A percentile compares a stretch with the other conserved stretches of the same genome.
These are phyloP conservation scores for Pseudonaja textilis DNA, from an alignment of 2,113 vertebrate species.

Conservation along the genomic window DNA sequence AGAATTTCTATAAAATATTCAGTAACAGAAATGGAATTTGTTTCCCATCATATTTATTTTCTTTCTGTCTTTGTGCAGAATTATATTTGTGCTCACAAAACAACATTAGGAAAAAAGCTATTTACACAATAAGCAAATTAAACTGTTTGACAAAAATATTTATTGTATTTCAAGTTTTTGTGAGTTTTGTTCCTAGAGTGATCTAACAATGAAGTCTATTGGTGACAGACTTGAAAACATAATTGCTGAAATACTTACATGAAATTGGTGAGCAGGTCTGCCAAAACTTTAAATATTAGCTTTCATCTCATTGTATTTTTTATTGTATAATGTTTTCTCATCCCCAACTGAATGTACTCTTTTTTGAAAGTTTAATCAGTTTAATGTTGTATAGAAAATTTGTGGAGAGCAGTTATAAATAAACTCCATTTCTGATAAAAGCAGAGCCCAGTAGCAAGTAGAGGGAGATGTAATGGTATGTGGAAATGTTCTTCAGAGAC, in stretches of 20 bases:
- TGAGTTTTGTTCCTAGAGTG: not conserved
- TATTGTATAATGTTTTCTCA: not conserved
- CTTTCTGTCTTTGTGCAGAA: not conserved
- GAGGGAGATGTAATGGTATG: not conserved
- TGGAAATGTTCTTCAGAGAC: not conserved
- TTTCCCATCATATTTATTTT: not conserved
- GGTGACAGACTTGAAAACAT: not conserved
- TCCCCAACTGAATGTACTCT: not conserved
- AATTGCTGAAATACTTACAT: slow-evolving; percentile 9
- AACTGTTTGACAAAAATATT: slow-evolving; percentile 14
- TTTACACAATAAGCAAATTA: slow-evolving; percentile 3
- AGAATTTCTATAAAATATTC: slow-evolving; percentile 3
- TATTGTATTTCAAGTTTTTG: not conserved
- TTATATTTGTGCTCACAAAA: not conserved
- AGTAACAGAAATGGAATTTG: slow-evolving; percentile 8
- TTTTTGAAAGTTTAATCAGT: not conserved
- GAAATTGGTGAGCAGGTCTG: not conserved
- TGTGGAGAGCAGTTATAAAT: not conserved
- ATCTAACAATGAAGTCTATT: slow-evolving; percentile 3
- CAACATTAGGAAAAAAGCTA: not conserved
- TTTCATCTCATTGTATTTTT: not conserved
- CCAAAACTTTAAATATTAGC: slow-evolving; percentile 3
- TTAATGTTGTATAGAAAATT: not conserved
- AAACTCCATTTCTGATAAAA: slow-evolving; percentile 5
- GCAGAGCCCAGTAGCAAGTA: not conserved